These are phyloP conservation scores for Pseudoips prasinana DNA, from an alignment of 2,888 invertebrate species.

Conservation along the genomic window DNA sequence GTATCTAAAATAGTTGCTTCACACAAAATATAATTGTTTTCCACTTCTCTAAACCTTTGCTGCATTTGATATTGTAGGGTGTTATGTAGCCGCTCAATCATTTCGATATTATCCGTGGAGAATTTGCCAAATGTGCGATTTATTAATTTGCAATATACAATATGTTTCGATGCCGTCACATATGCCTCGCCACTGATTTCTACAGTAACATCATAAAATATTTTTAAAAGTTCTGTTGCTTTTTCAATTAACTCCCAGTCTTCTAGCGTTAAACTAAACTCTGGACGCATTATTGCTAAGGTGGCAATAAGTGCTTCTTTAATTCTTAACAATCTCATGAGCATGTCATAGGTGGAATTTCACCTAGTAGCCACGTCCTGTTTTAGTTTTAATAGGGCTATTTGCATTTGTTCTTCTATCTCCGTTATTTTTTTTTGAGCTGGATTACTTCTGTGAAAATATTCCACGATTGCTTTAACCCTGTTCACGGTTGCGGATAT, in stretches of 20 bases:
- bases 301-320: slow-evolving; percentile 28
- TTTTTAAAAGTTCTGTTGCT: too few species aligned
- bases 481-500: slow-evolving; percentile 9
- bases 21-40: too few species aligned
- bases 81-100: slow-evolving; percentile 4
- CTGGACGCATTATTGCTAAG: slow-evolving; percentile 19
- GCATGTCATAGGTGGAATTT: slow-evolving; percentile 32
- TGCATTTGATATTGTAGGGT: slow-evolving; percentile 3
- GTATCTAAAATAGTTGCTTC: slow-evolving; percentile 9
- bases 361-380: slow-evolving; percentile 28
- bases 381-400: slow-evolving; percentile 24
- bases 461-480: slow-evolving; percentile 11
- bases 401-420: slow-evolving; percentile 19
- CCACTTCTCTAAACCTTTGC: too few species aligned
- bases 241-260: slow-evolving; percentile 23
- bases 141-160: too few species aligned
- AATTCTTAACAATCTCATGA: slow-evolving; percentile 10
- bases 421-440: slow-evolving; percentile 16
- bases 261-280: slow-evolving; percentile 9
- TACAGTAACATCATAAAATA: too few species aligned
- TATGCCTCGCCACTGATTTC: slow-evolving; percentile 23
- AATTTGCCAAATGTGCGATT: too few species aligned
- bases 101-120: too few species aligned
- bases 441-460: slow-evolving; percentile 18
- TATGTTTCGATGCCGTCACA: slow-evolving; percentile 11